Evolutionary conservation across 64 coral and sea anemone genomes (phyloP).

Genomic region (Stichodactyla helianthus): DNA sequence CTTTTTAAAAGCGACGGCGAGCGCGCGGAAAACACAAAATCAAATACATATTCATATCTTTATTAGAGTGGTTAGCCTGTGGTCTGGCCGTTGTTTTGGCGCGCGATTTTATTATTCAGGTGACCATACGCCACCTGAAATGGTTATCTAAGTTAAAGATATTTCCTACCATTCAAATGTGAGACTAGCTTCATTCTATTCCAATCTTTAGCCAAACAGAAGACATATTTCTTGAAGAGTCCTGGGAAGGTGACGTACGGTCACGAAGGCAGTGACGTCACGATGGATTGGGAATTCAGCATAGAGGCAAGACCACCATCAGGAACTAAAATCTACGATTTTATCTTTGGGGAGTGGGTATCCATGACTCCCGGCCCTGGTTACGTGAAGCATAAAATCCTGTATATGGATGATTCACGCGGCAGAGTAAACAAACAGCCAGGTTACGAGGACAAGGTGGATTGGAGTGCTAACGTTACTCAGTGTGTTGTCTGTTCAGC

Average conservation of each 20-base stretch:
- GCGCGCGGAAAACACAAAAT: too few species aligned
- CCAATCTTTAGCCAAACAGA: not conserved
- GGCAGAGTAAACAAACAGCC: not conserved
- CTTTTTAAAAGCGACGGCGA: too few species aligned
- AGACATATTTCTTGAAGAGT: too few species aligned
- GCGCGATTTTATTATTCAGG: too few species aligned
- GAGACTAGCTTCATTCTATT: too few species aligned
- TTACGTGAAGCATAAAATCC: not conserved
- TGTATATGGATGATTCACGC: not conserved
- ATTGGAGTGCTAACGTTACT: not conserved
- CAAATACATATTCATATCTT: too few species aligned
- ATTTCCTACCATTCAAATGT: too few species aligned
- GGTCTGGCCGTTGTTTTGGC: too few species aligned
- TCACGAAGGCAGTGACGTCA: not conserved
- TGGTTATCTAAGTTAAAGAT: too few species aligned
- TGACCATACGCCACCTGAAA: too few species aligned
- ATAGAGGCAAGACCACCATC: not conserved
- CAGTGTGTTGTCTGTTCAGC: not conserved
- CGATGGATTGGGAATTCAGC: not conserved
- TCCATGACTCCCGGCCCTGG: not conserved
- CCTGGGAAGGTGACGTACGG: not conserved
- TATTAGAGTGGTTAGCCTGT: too few species aligned
- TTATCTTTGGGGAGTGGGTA: not conserved
- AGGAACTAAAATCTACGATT: not conserved
- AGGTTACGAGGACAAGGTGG: not conserved